Base-by-base conservation (phyloP, 2,797 vertebrate genomes). In the Alfaro cultratus region DNA sequence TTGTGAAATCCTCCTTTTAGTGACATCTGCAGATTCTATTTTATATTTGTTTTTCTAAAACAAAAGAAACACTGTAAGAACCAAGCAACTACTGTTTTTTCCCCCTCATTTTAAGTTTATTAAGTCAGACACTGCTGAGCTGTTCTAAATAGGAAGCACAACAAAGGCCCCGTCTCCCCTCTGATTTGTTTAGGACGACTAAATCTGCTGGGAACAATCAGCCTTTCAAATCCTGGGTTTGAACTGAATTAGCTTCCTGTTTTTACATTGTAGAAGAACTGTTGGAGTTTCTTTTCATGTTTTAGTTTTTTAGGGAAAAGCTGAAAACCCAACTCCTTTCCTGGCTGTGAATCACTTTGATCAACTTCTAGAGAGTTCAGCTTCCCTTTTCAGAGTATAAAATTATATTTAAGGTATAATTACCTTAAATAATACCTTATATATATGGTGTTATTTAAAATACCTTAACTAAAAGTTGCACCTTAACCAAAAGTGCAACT, bases 191-290 rank as follows among this genome's bases (percentile, higher is more conserved):
- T 68, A 77, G 31, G 36, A 23, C 77, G 18, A 76, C 70, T 73
- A 84, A 80, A 84, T 80, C 46, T 85, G 80, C 86, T 84, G 77
- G 39, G 82, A 73, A 88, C 85, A 88, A 89, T 92, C 86, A 87
- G 18, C 53, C n/a, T 67, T 45, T 34, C 73, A 74, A 62, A 46
- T 67, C 34, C 31, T 41, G 29, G 2, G 4, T 60, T 79, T 23
- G 43, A 67, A 23, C 36, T 41, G 21, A 68, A 67, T 67, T n/a
- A 3, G 23, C 23, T 68, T 68, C 36, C 67, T 26, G 34, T 23
- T 10, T 70, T 15, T 15, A n/a, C 26, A 8, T 29, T 45, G 10
- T n/a, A 13, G 41, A 70, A 15, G 26, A 29, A 45, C 4, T 12
- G 12, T n/a, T 11, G 1, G 67, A n/a, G 26, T 29, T 45, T 71